phyloP scores from a whole-genome alignment of 1,140 invertebrate species.

The Metopolophium dirhodum region DNA sequence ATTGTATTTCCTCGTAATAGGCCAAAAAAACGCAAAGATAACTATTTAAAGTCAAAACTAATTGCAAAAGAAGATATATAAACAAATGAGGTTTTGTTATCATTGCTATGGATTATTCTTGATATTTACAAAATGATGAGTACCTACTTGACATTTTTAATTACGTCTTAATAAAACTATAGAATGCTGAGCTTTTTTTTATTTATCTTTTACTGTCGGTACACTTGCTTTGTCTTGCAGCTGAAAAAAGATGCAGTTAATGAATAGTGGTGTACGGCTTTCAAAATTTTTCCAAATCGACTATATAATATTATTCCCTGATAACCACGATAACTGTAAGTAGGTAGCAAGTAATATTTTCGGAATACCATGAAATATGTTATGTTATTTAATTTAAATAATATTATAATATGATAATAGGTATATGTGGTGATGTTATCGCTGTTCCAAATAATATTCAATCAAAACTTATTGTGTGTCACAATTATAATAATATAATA shows the following conservation, averaged over 20 bases:
- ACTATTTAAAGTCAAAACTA: not conserved
- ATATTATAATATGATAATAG: no score
- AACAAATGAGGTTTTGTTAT: not conserved
- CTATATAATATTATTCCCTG: not conserved
- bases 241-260: not conserved
- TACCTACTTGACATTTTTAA: not conserved
- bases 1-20: not conserved
- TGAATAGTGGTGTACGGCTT: not conserved
- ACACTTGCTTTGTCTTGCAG: not conserved
- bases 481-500: not conserved
- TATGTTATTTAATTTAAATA: no score
- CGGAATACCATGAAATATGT: no score
- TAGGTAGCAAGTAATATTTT: not conserved
- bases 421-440: not conserved
- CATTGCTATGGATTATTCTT: not conserved
- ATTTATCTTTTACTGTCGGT: not conserved
- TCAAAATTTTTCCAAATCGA: not conserved
- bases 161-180: not conserved
- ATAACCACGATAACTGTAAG: no score
- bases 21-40: not conserved
- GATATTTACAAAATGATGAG: not conserved
- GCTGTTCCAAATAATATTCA: not conserved
- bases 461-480: not conserved
- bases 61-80: not conserved
- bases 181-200: not conserved